Evolutionary conservation across 2,797 vertebrate species (phyloP).

Genomic region (Danio jaintianensis): DNA sequence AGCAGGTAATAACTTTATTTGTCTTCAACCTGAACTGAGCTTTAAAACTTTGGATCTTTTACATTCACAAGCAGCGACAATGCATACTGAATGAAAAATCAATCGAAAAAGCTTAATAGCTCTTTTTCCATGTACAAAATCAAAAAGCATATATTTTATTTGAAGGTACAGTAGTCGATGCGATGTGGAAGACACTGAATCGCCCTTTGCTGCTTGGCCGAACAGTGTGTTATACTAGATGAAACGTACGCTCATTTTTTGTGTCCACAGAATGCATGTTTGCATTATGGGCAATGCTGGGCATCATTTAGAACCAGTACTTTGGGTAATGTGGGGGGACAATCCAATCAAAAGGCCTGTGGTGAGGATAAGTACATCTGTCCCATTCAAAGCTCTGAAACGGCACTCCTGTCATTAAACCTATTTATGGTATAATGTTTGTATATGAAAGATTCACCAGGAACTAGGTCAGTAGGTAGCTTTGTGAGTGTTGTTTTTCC

Average conservation of each 20-base stretch:
- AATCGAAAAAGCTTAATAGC: too few species aligned
- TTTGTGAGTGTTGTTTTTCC: slow-evolving; percentile 32
- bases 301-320: slow-evolving; percentile 49
- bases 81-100: too few species aligned
- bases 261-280: slow-evolving; percentile 29
- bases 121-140: too few species aligned
- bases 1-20: too few species aligned
- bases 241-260: slow-evolving; percentile 21
- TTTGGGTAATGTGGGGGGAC: slow-evolving; percentile 53
- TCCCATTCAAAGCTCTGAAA: slow-evolving; percentile 53
- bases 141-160: too few species aligned
- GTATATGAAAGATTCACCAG: slow-evolving; percentile 58
- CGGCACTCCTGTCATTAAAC: slow-evolving; percentile 52
- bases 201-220: not conserved
- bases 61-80: too few species aligned
- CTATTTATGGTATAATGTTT: slow-evolving; percentile 50
- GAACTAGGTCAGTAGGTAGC: slow-evolving; percentile 67
- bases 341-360: slow-evolving; percentile 46
- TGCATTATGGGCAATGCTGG: slow-evolving; percentile 47
- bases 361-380: slow-evolving; percentile 50
- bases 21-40: too few species aligned
- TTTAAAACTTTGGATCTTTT: too few species aligned
- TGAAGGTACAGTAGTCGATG: too few species aligned
- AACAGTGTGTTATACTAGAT: not conserved
- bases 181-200: not conserved